Conservation (phyloP, 2,888 invertebrate species). For the Carterocephalus palaemon region DNA sequence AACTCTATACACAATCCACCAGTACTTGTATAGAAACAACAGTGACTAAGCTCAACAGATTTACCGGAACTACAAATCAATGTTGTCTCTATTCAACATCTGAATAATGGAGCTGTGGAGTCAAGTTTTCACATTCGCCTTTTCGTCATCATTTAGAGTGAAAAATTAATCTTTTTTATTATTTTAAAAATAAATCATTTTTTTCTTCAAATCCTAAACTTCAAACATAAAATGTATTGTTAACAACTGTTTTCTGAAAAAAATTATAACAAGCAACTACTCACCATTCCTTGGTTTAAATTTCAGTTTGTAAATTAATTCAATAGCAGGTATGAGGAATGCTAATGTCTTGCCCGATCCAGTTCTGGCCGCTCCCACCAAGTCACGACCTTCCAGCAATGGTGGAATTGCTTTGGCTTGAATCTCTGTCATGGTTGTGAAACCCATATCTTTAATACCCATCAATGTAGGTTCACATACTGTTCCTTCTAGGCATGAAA, state of each 20-base stretch:
- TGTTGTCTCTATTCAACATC: constrained; percentile 37
- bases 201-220: too few species aligned
- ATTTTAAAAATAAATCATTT: too few species aligned
- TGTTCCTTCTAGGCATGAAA: constrained; percentile 79
- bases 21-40: constrained; percentile 39
- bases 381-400: constrained; percentile 93
- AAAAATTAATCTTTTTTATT: neutral
- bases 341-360: constrained; percentile 98
- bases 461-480: constrained; percentile 91
- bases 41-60: constrained; percentile 64
- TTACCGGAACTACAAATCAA: constrained; percentile 53
- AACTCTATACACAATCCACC: constrained; percentile 51
- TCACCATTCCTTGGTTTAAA: constrained; percentile 95
- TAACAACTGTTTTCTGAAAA: too few species aligned
- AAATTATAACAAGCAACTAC: too few species aligned
- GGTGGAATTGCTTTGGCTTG: constrained; percentile 94
- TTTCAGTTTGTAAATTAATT: constrained; percentile 91
- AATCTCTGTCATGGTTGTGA: constrained; percentile 96
- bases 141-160: constrained; percentile 73
- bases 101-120: constrained; percentile 44
- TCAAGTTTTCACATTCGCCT: constrained; percentile 81
- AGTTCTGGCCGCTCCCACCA: constrained; percentile 96
- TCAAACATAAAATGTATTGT: too few species aligned
- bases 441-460: constrained; percentile 94
- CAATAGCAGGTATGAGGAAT: constrained; percentile 96